These are phyloP conservation scores for Rhodophaea formosa DNA, from an alignment of 2,888 invertebrate genomes.

Conservation along the genomic window DNA sequence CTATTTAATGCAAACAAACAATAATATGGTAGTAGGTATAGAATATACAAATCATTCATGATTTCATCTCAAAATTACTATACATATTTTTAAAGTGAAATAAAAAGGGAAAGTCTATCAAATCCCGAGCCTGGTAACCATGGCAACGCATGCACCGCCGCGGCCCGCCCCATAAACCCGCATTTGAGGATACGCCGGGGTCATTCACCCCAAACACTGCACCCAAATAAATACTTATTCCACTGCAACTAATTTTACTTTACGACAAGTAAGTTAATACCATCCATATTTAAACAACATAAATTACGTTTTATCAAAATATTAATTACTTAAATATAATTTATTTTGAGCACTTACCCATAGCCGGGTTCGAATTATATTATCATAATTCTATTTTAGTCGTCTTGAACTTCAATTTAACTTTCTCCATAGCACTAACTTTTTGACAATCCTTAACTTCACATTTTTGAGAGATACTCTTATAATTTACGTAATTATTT, in stretches of 20 bases:
- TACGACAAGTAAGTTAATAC: neutral
- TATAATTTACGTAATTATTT: neutral
- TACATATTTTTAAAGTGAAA: no score
- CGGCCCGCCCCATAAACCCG: constrained; percentile 33
- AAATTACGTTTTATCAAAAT: no score
- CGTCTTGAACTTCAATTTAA: neutral
- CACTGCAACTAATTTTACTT: neutral
- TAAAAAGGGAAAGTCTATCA: neutral
- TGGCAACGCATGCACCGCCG: constrained; percentile 43
- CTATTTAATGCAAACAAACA: no score
- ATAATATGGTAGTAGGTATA: no score
- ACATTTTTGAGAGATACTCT: neutral
- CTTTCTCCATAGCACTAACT: neutral
- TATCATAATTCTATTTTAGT: neutral
- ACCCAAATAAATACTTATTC: constrained; percentile 29
- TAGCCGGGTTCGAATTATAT: neutral
- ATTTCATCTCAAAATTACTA: no score
- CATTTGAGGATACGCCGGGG: constrained; percentile 40
- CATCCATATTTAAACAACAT: no score
- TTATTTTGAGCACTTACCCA: constrained; percentile 2
- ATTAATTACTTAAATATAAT: neutral
- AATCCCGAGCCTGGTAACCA: constrained; percentile 26
- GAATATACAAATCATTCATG: no score
- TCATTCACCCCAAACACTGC: constrained; percentile 47
- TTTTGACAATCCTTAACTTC: neutral